Evolutionary conservation across 1,140 invertebrate genomes (phyloP), one percentile per base, ranked within the genome.

Genomic region (Trichonephila clavata): DNA sequence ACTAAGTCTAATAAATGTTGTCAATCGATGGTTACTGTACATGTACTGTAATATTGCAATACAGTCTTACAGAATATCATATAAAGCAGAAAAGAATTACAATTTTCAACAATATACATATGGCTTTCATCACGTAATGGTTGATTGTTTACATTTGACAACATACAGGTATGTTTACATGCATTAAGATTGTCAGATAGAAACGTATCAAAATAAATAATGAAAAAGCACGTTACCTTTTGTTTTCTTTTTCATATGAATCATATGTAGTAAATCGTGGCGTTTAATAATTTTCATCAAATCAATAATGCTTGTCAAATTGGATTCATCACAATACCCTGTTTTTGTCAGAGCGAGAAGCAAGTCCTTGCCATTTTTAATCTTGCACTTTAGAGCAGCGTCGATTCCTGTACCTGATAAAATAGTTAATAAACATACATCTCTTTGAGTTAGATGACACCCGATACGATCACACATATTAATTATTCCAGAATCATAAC

Each of bases 221-320:
- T 24, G 24, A 68, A 86, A n/a, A 59, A 61, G 4, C 16, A n/a
- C 21, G 13, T 89, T 95, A 95, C 95, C 95, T 94, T 94, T 94
- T 88, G 94, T 94, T 90, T 95, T 94, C 65, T 91, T 88, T 68
- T 93, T 94, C 10, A 95, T 91, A n/a, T 94, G 94, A 20, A 95
- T 93, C 80, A 94, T 94, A 24, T 95, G 95, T 27, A 94, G 71
- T 43, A 95, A 91, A 91, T 95, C 95, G 60, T 95, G 95, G n/a
- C 95, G 94, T n/a, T 93, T 95, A 43, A 95, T 94, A 68, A 90
- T 93, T 92, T 94, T 93, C 20, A 95, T 83, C 16, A 95, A 80
- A 43, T 95, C 88, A 39, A 95, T 68, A 43, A 95, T 90, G 89
- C 95, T 89, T 27, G 93, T 81, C 39, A 95, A 95, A 92, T 95